Evolutionary conservation across 2,888 invertebrate genomes (phyloP).

Genomic region (Lepetodrilus schrolli): DNA sequence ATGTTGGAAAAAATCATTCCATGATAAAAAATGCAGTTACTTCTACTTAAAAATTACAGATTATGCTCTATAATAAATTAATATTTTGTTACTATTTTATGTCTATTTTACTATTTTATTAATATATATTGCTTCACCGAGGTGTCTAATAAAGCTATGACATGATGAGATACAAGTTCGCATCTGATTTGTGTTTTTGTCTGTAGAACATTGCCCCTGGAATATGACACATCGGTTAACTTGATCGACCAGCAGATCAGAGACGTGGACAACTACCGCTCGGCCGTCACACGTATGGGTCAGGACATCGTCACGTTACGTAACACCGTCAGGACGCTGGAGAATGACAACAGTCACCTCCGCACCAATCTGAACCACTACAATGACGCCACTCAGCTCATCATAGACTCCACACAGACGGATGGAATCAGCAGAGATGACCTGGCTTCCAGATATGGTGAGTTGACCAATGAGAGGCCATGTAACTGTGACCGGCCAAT

Average conservation of each 20-base stretch:
- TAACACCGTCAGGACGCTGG: conserved; percentile 60
- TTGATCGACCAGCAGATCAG: conserved; percentile 69
- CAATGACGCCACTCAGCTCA: conserved; percentile 64
- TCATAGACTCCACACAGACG: conserved; percentile 69
- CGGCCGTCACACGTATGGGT: conserved; percentile 72
- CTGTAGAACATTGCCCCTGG: neutral
- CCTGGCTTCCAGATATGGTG: conserved; percentile 70
- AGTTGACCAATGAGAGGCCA: too few relatives aligned
- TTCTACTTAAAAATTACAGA: too few relatives aligned
- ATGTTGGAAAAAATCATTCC: too few relatives aligned
- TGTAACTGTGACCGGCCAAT: too few relatives aligned
- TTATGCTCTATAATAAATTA: too few relatives aligned
- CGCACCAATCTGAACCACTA: conserved; percentile 63
- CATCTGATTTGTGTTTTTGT: neutral
- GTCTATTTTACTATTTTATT: too few relatives aligned
- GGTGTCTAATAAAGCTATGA: neutral
- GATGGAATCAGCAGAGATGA: conserved; percentile 70
- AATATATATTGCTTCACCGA: neutral
- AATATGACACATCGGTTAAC: conserved; percentile 5
- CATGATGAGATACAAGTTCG: too few relatives aligned
- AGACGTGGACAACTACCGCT: conserved; percentile 70
- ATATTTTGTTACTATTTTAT: too few relatives aligned
- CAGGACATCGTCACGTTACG: conserved; percentile 68
- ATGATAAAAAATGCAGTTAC: too few relatives aligned
- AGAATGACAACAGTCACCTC: conserved; percentile 66